Evolutionary conservation across 2,797 vertebrate genomes (phyloP), one percentile per base, ranked within the genome.

Genomic region (Pseudochirops cupreus): DNA sequence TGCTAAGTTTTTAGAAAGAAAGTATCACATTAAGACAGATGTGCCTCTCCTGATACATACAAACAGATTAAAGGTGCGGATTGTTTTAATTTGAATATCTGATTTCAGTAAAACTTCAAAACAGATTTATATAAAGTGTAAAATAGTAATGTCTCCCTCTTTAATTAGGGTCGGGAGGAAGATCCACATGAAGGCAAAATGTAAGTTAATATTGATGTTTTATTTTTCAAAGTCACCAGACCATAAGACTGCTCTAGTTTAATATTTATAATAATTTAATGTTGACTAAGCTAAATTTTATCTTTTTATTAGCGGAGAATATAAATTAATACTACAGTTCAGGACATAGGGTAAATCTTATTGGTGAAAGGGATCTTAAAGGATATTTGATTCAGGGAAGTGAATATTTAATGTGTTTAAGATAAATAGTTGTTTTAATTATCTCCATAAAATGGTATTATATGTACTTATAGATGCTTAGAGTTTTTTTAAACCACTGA

Each of bases 141-240:
- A 56, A 97, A 4, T 97, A 53, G 96, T 98, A 96, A 96, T 97
- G 58, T 98, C 91, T 97, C 97, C 90, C 16, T 53, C 98, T 98
- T 98, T 97, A 82, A 97, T 97, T 98, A 99, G 99, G 99, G 99
- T 59, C 99, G 99, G 97, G 99, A 99, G 98, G 99, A 99, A 99
- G 99, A 99, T 99, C 99, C 99, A 96, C 99, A 99, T 97, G 99
- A 99, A 99, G 99, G 99, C 98, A 99, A 99, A 99, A 99, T 99
- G 99, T 99, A 99, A 99, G 99, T 98, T 96, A 95, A 55, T 97
- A 55, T 96, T 97, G 91, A 97, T 33, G 31, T 92, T 91, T 82
- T 46, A 82, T 46, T 82, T 91, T 93, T 59, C 92, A 56, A 55
- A 50, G 53, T 90, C 92, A 52, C 50, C 9, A 82, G 46, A 4